phyloP scores from a whole-genome alignment of 1,140 invertebrate genomes.

The Philaenus spumarius region DNA sequence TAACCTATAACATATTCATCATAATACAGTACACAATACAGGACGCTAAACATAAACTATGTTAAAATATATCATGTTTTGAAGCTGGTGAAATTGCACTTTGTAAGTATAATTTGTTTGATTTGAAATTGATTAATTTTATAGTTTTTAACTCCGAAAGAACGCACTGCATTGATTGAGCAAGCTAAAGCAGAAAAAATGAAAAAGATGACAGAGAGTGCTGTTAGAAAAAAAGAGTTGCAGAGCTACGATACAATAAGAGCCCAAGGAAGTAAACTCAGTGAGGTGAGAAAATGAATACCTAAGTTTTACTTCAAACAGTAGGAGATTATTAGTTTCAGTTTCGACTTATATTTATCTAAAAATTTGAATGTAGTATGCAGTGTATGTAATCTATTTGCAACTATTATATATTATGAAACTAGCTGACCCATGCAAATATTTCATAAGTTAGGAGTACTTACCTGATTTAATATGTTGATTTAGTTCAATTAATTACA shows the following conservation, averaged over 20 bases:
- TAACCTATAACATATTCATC: too few species aligned
- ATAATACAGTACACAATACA: not conserved
- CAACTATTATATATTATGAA: not conserved
- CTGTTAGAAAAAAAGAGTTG: conserved; percentile 21
- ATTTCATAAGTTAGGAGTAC: too few species aligned
- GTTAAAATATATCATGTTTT: not conserved
- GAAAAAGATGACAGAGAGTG: conserved; percentile 18
- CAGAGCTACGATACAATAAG: conserved; percentile 18
- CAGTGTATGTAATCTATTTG: not conserved
- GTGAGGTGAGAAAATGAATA: conserved; percentile 16
- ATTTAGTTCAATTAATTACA: too few species aligned
- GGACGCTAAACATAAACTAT: not conserved
- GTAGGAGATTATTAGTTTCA: not conserved
- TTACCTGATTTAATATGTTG: too few species aligned
- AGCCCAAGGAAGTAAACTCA: conserved; percentile 19
- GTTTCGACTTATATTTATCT: not conserved
- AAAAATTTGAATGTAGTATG: not conserved
- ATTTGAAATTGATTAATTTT: not conserved
- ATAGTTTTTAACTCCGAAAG: conserved; percentile 6
- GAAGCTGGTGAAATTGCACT: not conserved
- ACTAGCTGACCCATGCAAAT: too few species aligned
- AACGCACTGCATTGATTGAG: not conserved
- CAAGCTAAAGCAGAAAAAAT: conserved; percentile 7
- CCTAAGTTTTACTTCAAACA: not conserved
- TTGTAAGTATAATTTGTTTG: not conserved